Conservation (phyloP, 2,113 vertebrate species). For the Heterochromis multidens region DNA sequence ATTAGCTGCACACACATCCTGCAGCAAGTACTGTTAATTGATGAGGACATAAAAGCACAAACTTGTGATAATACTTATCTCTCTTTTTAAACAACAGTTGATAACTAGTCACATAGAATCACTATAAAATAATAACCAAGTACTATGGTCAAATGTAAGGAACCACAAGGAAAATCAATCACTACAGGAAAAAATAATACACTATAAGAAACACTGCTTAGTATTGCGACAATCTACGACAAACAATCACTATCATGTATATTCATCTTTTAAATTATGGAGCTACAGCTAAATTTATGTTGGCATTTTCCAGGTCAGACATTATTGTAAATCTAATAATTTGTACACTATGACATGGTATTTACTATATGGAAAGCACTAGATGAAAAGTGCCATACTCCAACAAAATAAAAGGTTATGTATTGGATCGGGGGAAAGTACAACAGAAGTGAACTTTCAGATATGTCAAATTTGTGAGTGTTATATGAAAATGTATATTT, state of each 20-base stretch:
- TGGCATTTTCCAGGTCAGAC: slow-evolving; percentile 33
- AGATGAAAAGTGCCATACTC: not conserved
- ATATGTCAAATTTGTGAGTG: not conserved
- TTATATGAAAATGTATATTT: not conserved
- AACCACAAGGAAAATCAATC: not conserved
- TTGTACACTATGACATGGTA: not conserved
- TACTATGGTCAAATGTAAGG: not conserved
- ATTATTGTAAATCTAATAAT: not conserved
- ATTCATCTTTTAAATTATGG: not conserved
- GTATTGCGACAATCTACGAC: not conserved
- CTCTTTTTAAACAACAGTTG: not conserved
- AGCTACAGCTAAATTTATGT: slow-evolving; percentile 7
- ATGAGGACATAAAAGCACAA: slow-evolving; percentile 15
- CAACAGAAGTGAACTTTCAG: not conserved
- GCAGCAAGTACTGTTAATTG: not conserved
- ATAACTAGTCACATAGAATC: not conserved
- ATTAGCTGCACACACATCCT: slow-evolving; percentile 25
- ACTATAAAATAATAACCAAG: slow-evolving; percentile 3
- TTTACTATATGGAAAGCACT: not conserved
- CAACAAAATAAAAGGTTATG: not conserved
- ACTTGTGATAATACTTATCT: not conserved
- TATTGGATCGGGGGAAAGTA: not conserved
- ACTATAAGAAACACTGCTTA: not conserved
- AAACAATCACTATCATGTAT: not conserved
- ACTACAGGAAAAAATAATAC: not conserved